Conservation (phyloP, 2,113 vertebrate genomes). For the Pelmatolapia mariae region DNA sequence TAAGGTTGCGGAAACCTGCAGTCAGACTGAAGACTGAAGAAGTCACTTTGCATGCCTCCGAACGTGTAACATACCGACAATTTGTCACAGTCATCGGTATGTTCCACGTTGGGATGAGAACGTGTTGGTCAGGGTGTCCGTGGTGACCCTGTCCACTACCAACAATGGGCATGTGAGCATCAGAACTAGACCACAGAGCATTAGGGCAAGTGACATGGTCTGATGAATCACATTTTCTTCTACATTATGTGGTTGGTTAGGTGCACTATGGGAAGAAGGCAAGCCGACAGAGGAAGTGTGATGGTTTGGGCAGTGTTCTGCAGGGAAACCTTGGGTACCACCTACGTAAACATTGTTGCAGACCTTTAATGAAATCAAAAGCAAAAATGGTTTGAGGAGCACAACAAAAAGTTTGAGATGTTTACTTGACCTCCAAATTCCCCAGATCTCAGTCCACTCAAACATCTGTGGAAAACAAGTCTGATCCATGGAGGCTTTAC, state of each 20-base stretch:
- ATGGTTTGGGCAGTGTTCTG: neutral
- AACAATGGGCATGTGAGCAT: neutral
- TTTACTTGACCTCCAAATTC: neutral
- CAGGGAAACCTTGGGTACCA: neutral
- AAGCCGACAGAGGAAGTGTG: rapidly evolving
- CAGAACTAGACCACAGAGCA: neutral
- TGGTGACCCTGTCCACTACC: neutral
- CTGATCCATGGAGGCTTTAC: neutral
- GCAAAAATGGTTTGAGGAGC: neutral
- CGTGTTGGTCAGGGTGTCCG: neutral
- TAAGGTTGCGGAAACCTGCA: neutral
- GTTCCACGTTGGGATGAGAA: rapidly evolving
- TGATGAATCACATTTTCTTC: neutral
- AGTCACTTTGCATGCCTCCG: neutral
- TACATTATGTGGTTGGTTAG: neutral
- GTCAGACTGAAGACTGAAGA: neutral
- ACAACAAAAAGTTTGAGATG: neutral
- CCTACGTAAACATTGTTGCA: rapidly evolving
- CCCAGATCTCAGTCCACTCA: neutral
- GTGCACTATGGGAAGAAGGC: neutral
- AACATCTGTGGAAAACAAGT: neutral
- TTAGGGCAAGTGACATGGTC: neutral
- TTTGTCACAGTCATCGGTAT: neutral
- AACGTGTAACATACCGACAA: neutral
- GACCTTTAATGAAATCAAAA: neutral